Evolutionary conservation across 1,140 invertebrate species (phyloP).

Genomic region (Rhopalosiphum maidis): DNA sequence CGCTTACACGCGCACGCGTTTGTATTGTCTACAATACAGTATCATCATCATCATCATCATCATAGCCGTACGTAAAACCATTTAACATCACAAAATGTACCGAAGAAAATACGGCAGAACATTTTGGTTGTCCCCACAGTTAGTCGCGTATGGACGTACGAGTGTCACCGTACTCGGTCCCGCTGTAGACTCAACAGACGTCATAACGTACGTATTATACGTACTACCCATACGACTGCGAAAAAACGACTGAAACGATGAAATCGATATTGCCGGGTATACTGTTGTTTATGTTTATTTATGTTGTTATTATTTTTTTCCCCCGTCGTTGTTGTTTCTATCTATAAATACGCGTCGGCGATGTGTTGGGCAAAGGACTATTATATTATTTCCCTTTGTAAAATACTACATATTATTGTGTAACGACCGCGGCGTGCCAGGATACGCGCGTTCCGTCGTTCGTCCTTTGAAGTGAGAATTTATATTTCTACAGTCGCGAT

Average conservation of each 20-base stretch:
- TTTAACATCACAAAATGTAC: neutral
- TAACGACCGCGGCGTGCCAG: neutral
- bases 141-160: neutral
- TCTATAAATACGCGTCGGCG: neutral
- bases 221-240: neutral
- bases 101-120: neutral
- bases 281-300: neutral
- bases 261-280: neutral
- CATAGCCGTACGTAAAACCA: neutral
- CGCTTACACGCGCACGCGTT: neutral
- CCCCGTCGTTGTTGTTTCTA: neutral
- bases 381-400: neutral
- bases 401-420: neutral
- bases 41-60: neutral
- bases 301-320: neutral
- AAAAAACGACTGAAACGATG: neutral
- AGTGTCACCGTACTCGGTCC: neutral
- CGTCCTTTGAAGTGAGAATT: conserved; percentile 9
- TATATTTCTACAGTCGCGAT: neutral
- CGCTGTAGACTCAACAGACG: neutral
- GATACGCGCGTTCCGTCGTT: neutral
- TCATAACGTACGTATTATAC: neutral
- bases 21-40: neutral
- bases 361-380: neutral
- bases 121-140: neutral